Conservation (phyloP, 2,113 vertebrate genomes). For the Eidolon helvum region DNA sequence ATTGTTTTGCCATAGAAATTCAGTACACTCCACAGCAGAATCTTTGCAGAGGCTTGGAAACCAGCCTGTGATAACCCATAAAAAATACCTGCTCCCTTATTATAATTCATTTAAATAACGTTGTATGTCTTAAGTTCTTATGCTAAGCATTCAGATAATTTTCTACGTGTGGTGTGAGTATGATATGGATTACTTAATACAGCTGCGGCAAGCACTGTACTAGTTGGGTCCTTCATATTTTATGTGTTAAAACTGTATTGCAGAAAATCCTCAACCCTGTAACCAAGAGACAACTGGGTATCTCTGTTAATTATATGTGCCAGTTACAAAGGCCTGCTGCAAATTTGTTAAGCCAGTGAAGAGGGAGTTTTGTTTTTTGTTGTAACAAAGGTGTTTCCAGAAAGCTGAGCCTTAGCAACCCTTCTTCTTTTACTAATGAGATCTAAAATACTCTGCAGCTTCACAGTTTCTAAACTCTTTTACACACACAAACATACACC, state of each 20-base stretch:
- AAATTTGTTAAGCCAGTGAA: conserved; percentile 26
- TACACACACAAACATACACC: neutral
- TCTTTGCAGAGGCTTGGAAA: conserved; percentile 7
- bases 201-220: neutral
- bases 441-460: conserved; percentile 34
- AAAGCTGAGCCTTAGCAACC: conserved; percentile 25
- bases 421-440: conserved; percentile 19
- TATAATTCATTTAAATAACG: neutral
- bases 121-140: neutral
- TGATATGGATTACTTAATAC: neutral
- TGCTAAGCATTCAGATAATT: neutral
- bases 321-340: neutral
- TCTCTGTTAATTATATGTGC: neutral
- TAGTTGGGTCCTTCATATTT: neutral
- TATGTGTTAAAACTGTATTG: neutral
- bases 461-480: neutral
- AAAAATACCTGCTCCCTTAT: neutral
- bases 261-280: neutral
- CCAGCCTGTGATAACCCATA: neutral
- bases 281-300: neutral
- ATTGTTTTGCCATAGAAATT: neutral
- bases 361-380: conserved; percentile 34
- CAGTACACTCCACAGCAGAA: neutral
- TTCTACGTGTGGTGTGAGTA: neutral
- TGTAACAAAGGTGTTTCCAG: conserved; percentile 50